Conservation (phyloP, 2,113 vertebrate species). For the Phyllostomus hastatus region DNA sequence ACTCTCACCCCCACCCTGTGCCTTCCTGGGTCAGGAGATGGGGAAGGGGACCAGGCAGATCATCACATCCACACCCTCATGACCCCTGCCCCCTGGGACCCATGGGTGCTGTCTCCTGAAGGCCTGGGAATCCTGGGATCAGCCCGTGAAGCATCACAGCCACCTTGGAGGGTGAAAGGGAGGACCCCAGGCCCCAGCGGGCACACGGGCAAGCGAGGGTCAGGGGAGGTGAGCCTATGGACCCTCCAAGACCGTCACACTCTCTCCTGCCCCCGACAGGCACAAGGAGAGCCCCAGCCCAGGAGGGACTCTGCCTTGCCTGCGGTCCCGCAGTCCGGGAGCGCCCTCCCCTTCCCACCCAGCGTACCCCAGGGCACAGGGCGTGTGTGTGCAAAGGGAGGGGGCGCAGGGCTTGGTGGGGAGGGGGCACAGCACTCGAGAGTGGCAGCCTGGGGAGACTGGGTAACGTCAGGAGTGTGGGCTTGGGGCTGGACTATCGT, state of each 20-base stretch:
- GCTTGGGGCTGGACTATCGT: fast-evolving
- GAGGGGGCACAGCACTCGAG: background rate
- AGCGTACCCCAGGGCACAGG: background rate
- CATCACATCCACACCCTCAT: too few species aligned
- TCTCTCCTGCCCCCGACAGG: background rate
- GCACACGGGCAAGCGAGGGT: too few species aligned
- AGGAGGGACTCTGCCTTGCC: background rate
- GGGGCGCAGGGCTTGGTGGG: background rate
- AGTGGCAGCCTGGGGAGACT: background rate
- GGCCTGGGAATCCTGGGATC: background rate
- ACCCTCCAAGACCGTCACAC: background rate
- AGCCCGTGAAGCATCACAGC: too few species aligned
- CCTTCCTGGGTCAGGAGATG: background rate
- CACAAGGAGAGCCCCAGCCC: background rate
- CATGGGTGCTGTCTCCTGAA: background rate
- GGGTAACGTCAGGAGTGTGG: background rate
- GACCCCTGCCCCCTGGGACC: background rate
- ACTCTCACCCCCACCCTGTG: background rate
- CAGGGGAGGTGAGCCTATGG: background rate
- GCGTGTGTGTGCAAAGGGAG: fast-evolving
- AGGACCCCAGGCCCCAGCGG: background rate
- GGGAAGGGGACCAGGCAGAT: background rate
- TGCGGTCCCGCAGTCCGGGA: background rate
- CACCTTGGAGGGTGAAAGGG: background rate
- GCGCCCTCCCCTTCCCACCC: background rate